Evolutionary conservation across 2,888 invertebrate genomes (phyloP).

Genomic region (Patella pellucida): DNA sequence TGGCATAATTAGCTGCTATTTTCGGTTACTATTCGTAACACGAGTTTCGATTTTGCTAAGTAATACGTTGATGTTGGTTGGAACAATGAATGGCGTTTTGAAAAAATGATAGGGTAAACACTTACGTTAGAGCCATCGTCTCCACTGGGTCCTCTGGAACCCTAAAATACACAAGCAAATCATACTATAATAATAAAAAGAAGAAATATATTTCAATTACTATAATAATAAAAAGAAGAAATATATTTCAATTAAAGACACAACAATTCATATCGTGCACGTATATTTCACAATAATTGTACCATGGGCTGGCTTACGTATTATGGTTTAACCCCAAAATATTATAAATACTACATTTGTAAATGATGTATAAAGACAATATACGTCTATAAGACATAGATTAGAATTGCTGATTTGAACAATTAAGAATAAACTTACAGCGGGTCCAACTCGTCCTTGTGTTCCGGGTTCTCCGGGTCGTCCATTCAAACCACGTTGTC

Average conservation of each 20-base stretch:
- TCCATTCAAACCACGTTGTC: constrained; percentile 47
- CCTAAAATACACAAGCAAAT: constrained; percentile 41
- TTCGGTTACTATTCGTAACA: no score
- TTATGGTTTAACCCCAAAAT: no score
- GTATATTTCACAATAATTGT: no score
- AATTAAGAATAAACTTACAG: constrained; percentile 41
- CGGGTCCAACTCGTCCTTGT: constrained; percentile 78
- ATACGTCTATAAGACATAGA: not conserved
- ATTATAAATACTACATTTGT: no score
- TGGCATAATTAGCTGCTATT: no score
- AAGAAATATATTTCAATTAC: constrained; percentile 9
- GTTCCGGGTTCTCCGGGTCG: constrained; percentile 61
- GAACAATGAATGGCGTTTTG: no score
- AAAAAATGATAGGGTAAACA: constrained; percentile 11
- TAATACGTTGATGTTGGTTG: no score
- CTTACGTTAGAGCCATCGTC: constrained; percentile 62
- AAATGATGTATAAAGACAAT: no score
- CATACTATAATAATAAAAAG: not conserved
- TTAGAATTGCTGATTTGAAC: not conserved
- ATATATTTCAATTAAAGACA: not conserved
- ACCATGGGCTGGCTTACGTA: no score
- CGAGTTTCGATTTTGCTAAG: no score
- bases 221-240: not conserved
- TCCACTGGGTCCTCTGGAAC: constrained; percentile 59
- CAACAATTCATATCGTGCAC: no score